Evolutionary conservation across 2,113 vertebrate species (phyloP).

Genomic region (Mobula birostris): DNA sequence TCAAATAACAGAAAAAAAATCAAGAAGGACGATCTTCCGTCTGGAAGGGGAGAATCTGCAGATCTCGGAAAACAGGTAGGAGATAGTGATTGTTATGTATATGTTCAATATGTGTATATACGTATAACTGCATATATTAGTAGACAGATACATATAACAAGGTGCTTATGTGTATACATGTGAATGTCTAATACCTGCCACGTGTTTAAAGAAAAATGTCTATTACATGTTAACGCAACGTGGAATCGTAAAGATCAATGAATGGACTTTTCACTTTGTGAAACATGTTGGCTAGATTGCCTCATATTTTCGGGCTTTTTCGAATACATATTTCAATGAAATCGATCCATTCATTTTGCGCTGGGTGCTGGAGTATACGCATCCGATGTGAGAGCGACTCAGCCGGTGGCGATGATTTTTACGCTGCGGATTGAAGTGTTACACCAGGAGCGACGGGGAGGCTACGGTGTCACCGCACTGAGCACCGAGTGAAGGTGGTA

Average conservation of each 20-base stretch:
- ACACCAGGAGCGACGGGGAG: neutral
- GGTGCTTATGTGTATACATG: neutral
- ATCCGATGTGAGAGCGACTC: neutral
- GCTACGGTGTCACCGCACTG: neutral
- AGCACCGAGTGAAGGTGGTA: neutral
- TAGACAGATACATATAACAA: neutral
- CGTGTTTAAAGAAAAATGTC: neutral
- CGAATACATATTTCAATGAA: neutral
- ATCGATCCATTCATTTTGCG: neutral
- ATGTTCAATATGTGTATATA: neutral
- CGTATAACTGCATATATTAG: neutral
- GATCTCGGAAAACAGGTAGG: slow-evolving; percentile 14
- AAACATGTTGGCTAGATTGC: neutral
- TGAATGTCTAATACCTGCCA: neutral
- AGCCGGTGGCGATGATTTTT: neutral
- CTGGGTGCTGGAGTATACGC: neutral
- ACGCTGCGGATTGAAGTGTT: neutral
- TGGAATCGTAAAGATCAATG: neutral
- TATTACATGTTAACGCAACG: neutral
- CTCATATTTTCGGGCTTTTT: neutral
- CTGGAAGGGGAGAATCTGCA: neutral
- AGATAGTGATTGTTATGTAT: neutral
- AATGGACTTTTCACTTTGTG: slow-evolving; percentile 3
- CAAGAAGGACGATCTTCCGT: neutral
- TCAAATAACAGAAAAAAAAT: slow-evolving; percentile 14